These are phyloP conservation scores for Tympanoctomys barrerae DNA, from an alignment of 2,797 vertebrate species.

Conservation along the genomic window DNA sequence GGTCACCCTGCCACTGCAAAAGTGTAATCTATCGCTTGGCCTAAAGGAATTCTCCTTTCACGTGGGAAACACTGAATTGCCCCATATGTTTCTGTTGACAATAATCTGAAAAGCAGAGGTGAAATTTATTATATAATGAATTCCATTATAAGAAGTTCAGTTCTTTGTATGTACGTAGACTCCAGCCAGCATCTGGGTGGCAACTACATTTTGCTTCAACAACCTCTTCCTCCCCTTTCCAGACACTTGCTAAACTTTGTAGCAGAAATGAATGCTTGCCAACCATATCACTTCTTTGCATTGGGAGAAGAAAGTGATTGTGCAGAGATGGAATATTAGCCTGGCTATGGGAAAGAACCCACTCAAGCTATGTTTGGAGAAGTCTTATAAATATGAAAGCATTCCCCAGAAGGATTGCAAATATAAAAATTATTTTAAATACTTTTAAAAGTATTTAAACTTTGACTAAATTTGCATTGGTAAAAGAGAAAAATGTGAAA, in stretches of 20 bases:
- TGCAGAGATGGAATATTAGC: neutral
- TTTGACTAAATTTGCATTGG: constrained; percentile 26
- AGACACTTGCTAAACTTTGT: constrained; percentile 23
- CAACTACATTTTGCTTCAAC: constrained; percentile 80
- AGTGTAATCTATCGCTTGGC: constrained; percentile 61
- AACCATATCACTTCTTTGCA: constrained; percentile 50
- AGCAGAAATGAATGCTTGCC: constrained; percentile 8
- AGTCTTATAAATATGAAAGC: constrained; percentile 17
- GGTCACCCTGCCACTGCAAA: constrained; percentile 71
- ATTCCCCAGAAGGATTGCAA: neutral
- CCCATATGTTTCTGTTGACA: constrained; percentile 38
- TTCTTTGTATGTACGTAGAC: constrained; percentile 88
- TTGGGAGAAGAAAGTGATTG: constrained; percentile 29
- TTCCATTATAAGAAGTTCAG: constrained; percentile 80
- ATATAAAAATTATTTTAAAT: neutral
- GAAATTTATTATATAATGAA: constrained; percentile 65
- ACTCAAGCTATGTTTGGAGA: neutral
- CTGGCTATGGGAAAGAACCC: neutral
- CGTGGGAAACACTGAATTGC: constrained; percentile 38
- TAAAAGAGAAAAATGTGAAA: constrained; percentile 51
- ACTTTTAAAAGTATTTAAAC: constrained; percentile 36
- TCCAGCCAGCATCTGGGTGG: constrained; percentile 82
- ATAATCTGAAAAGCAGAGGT: neutral
- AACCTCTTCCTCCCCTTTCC: neutral
- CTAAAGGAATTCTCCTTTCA: neutral